Evolutionary conservation across 1,140 invertebrate genomes (phyloP), one percentile per base, ranked within the genome.

Genomic region (Thaumatotibia leucotreta): DNA sequence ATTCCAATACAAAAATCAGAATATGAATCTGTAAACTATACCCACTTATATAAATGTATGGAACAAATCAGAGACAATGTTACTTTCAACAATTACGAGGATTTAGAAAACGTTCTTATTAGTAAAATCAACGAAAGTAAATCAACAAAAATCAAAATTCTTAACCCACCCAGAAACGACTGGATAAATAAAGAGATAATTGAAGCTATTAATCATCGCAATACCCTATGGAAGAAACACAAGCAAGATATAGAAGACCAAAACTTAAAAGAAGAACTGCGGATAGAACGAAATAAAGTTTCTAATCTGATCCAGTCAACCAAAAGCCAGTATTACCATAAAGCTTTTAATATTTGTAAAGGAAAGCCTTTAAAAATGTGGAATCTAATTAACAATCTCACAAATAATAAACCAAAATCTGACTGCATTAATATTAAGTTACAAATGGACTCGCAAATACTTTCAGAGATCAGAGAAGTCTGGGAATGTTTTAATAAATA

Each of bases 281-380:
- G 11, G n/a, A 1, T 11, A 64, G 9, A 54, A 33, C 14, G 45
- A 6, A 65, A 54, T 10, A 24, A 35, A 54, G 29, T 22, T 5
- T 24, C 11, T 8, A 10, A 54, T n/a, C 24, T 52, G 0, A 65
- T 58, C 2, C 49, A 54, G 20, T 10, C 31, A 10, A 52, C 49
- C 14, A 54, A 65, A 33, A 54, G 10, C 23, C n/a, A 54, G 22
- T 58, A 65, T 20, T 52, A 64, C 23, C 14, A 5, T 9, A 64
- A 32, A 29, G 39, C 45, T 20, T 54, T 54, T 32, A 4, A 23
- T 22, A 22, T 23, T 0, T 54, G 33, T 33, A 31, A 29, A 3
- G 14, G 45, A 17, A 50, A 64, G 11, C 63, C 63, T 50, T n/a
- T 54, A 23, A 65, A 58, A 58, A 35, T 65, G 49, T 65, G 64